Evolutionary conservation across 2,797 vertebrate species (phyloP).

Genomic region (Choloepus didactylus): DNA sequence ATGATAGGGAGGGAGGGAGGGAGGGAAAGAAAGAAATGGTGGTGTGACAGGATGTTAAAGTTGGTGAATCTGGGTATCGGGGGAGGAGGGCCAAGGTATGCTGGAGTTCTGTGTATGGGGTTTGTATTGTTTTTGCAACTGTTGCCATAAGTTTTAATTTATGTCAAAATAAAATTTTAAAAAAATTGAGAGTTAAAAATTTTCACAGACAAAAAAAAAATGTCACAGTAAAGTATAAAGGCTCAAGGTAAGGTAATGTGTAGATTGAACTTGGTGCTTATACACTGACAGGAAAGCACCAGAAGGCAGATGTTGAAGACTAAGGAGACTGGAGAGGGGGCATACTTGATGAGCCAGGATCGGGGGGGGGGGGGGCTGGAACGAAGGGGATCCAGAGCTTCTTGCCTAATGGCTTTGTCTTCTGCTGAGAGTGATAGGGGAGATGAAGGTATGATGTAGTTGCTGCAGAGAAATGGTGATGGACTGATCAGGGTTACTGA

Average conservation of each 20-base stretch:
- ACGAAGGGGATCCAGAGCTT: not conserved
- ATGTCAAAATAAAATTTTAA: too few species aligned
- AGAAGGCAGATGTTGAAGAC: not conserved
- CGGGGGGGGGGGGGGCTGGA: rapidly evolving
- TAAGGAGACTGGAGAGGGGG: not conserved
- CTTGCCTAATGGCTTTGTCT: not conserved
- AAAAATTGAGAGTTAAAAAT: too few species aligned
- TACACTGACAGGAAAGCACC: not conserved
- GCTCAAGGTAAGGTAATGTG: not conserved
- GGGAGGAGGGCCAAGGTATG: too few species aligned
- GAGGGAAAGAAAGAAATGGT: too few species aligned
- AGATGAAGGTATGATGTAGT: not conserved
- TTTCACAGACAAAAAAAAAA: too few species aligned
- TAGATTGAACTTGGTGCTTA: not conserved
- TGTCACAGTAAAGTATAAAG: not conserved
- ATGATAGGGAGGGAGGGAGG: too few species aligned
- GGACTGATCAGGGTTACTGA: not conserved
- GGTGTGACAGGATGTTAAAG: too few species aligned
- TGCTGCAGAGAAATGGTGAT: not conserved
- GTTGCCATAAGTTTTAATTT: too few species aligned
- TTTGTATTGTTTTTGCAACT: too few species aligned
- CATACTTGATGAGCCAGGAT: not conserved
- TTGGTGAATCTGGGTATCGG: too few species aligned
- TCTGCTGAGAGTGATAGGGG: not conserved
- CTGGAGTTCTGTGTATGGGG: too few species aligned